These are phyloP conservation scores for Vidua macroura DNA, from an alignment of 2,113 vertebrate genomes.

Conservation along the genomic window DNA sequence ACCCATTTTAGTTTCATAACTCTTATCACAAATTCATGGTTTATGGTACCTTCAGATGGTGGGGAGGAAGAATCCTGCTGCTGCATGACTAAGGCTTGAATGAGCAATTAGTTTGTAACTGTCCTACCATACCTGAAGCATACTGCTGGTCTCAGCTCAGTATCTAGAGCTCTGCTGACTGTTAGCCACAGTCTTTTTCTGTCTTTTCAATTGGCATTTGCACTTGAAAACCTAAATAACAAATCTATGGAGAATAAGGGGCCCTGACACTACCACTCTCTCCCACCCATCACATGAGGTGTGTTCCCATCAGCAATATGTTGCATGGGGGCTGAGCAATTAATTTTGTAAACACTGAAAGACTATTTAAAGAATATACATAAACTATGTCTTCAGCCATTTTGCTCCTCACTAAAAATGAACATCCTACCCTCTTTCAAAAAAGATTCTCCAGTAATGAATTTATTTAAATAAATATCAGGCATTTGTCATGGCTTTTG, in stretches of 20 bases:
- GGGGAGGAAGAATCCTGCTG: background rate
- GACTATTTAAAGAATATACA: background rate
- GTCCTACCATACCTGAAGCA: background rate
- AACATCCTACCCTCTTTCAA: background rate
- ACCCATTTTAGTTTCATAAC: background rate
- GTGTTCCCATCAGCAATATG: background rate
- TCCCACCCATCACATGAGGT: background rate
- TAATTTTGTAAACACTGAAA: background rate
- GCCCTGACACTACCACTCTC: background rate
- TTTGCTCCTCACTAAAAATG: background rate
- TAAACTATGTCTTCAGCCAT: background rate
- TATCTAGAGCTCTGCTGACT: background rate
- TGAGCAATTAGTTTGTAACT: background rate
- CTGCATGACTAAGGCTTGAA: background rate
- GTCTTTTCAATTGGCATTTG: background rate
- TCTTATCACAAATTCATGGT: background rate
- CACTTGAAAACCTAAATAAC: background rate
- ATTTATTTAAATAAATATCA: background rate
- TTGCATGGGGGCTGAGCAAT: fast-evolving
- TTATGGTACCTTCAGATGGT: background rate
- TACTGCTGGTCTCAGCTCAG: background rate
- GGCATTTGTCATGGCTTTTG: background rate
- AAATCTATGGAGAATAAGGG: background rate
- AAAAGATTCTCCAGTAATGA: background rate
- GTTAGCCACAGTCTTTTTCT: background rate